phyloP scores from a whole-genome alignment of 2,888 invertebrate genomes.

The Acanthosoma haemorrhoidale region DNA sequence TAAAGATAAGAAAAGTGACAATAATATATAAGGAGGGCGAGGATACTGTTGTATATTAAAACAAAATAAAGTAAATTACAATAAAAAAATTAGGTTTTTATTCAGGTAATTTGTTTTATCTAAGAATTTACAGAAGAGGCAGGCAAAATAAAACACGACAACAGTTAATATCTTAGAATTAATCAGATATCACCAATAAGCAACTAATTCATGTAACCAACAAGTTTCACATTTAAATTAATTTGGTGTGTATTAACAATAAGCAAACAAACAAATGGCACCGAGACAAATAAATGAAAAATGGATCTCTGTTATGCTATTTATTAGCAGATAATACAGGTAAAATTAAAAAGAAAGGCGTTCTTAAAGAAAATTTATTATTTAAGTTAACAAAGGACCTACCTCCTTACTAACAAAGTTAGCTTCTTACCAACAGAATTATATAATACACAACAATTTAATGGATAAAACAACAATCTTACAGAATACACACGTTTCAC shows the following conservation, averaged over 20 bases:
- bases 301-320: too few species aligned
- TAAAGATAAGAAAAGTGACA: too few species aligned
- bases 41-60: too few species aligned
- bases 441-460: constrained; percentile 4
- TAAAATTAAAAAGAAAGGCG: neutral
- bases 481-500: neutral
- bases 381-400: constrained; percentile 10
- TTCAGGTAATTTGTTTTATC: too few species aligned
- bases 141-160: too few species aligned
- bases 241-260: neutral
- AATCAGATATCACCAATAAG: too few species aligned
- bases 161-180: too few species aligned
- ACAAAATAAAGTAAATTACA: too few species aligned
- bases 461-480: constrained; percentile 5
- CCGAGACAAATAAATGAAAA: neutral
- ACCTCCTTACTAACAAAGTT: constrained; percentile 1
- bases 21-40: too few species aligned
- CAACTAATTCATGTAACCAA: neutral
- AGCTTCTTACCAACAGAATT: neutral
- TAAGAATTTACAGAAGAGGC: too few species aligned
- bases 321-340: too few species aligned
- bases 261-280: constrained; percentile 1
- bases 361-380: neutral
- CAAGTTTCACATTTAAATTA: neutral
- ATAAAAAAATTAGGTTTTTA: too few species aligned